These are phyloP conservation scores for Crenuchus spilurus DNA, from an alignment of 2,797 vertebrate genomes.

Conservation along the genomic window DNA sequence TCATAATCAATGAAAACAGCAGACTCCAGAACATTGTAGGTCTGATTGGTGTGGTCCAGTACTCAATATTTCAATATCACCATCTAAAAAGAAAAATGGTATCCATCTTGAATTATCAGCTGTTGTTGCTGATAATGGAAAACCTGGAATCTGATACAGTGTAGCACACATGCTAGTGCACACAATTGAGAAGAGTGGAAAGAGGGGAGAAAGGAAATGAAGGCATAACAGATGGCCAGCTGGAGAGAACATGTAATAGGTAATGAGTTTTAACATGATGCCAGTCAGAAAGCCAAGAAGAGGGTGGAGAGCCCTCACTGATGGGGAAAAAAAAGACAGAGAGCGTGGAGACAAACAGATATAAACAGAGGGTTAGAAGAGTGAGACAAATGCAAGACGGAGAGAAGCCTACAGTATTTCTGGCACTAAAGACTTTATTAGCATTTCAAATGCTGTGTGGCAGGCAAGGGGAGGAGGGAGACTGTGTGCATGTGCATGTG, in stretches of 20 bases:
- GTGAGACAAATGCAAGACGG: slow-evolving; percentile 21
- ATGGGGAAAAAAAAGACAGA: neutral
- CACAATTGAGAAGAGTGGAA: slow-evolving; percentile 27
- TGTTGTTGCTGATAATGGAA: slow-evolving; percentile 19
- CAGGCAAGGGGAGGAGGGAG: slow-evolving; percentile 54
- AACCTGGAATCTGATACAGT: slow-evolving; percentile 38
- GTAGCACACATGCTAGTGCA: slow-evolving; percentile 7
- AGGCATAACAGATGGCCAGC: slow-evolving; percentile 33
- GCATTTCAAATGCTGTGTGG: slow-evolving; percentile 68
- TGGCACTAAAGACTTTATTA: slow-evolving; percentile 60
- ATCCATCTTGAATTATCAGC: too few species aligned
- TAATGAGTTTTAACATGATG: neutral
- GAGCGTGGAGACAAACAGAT: slow-evolving; percentile 21
- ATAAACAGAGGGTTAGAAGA: slow-evolving; percentile 3
- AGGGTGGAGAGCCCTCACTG: neutral
- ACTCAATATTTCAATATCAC: too few species aligned
- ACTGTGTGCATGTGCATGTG: slow-evolving; percentile 48
- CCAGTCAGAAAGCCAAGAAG: neutral
- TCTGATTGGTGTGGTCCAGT: too few species aligned
- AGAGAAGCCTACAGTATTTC: slow-evolving; percentile 47
- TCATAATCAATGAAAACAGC: too few species aligned
- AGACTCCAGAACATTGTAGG: too few species aligned
- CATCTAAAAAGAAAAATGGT: too few species aligned
- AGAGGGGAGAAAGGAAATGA: slow-evolving; percentile 9
- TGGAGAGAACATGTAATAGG: neutral